Percentiles rank a stretch among this genome's conserved stretches.
Conservation (phyloP, 37 sponge, comb jelly and placozoan species). For the Aplysina aerophoba region DNA sequence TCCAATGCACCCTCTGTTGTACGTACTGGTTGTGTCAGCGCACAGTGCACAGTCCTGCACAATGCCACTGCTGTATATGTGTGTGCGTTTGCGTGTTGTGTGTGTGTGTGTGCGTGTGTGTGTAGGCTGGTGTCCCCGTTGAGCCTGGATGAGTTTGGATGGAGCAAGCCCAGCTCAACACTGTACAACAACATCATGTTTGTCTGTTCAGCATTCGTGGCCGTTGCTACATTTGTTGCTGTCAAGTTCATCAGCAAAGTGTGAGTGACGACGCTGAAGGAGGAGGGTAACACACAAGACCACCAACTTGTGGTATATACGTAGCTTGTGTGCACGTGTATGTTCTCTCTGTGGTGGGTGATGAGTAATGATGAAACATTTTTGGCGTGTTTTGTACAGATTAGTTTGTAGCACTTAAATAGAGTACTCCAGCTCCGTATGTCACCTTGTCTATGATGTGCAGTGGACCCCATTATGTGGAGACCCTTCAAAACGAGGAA, state of each 20-base stretch:
- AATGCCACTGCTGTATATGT: not conserved
- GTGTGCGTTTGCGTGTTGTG: not conserved
- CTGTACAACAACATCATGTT: conserved; percentile 82
- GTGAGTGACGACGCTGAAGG: conserved; percentile 41
- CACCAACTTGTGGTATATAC: too few relatives aligned
- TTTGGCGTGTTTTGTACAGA: too few relatives aligned
- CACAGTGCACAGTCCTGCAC: not conserved
- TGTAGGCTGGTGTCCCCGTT: conserved; percentile 72
- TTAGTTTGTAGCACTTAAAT: too few relatives aligned
- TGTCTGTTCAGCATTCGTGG: conserved; percentile 37
- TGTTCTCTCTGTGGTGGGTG: too few relatives aligned
- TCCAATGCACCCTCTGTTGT: not conserved
- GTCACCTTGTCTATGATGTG: too few relatives aligned
- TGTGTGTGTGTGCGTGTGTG: not conserved
- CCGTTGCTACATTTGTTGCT: conserved; percentile 56
- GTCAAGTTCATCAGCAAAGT: conserved; percentile 59
- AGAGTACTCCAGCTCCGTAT: too few relatives aligned
- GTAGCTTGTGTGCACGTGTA: too few relatives aligned
- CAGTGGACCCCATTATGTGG: too few relatives aligned
- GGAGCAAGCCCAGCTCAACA: conserved; percentile 69
- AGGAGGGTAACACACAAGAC: too few relatives aligned
- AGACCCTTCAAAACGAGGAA: too few relatives aligned
- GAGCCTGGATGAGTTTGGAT: conserved; percentile 87
- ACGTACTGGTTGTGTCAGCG: not conserved
- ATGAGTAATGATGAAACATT: too few relatives aligned